Percentiles rank a stretch among this genome's conserved stretches.
Evolutionary conservation across 2,797 vertebrate species (phyloP).

Genomic region (Pantherophis alleghaniensis): DNA sequence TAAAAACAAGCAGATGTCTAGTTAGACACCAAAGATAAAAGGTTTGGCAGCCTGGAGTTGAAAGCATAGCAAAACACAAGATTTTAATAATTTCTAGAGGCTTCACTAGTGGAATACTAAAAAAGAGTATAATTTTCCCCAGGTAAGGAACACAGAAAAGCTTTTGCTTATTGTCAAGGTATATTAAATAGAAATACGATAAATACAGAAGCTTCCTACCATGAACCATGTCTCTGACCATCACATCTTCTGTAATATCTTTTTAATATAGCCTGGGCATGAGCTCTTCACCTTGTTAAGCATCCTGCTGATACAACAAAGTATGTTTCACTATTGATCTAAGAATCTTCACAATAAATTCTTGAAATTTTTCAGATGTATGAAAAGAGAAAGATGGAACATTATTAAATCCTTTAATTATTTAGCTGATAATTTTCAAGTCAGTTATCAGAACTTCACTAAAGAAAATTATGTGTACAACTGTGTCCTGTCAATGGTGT

Average conservation of each 20-base stretch:
- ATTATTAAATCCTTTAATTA: background rate
- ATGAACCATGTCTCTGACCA: background rate
- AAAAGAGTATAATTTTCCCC: background rate
- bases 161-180: background rate
- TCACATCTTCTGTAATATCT: background rate
- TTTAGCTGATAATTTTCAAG: background rate
- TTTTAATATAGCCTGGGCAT: background rate
- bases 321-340: background rate
- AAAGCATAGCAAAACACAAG: background rate
- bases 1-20: background rate
- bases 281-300: background rate
- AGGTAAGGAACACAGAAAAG: background rate
- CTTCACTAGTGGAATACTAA: background rate
- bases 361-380: background rate
- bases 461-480: background rate
- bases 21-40: background rate
- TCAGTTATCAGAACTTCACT: background rate
- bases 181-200: background rate
- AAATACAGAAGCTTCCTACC: background rate
- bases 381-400: background rate
- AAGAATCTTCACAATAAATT: background rate
- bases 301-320: background rate
- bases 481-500: background rate
- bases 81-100: background rate
- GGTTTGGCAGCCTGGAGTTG: background rate